phyloP scores from a whole-genome alignment of 2,113 vertebrate genomes.

The Trematomus loennbergii region DNA sequence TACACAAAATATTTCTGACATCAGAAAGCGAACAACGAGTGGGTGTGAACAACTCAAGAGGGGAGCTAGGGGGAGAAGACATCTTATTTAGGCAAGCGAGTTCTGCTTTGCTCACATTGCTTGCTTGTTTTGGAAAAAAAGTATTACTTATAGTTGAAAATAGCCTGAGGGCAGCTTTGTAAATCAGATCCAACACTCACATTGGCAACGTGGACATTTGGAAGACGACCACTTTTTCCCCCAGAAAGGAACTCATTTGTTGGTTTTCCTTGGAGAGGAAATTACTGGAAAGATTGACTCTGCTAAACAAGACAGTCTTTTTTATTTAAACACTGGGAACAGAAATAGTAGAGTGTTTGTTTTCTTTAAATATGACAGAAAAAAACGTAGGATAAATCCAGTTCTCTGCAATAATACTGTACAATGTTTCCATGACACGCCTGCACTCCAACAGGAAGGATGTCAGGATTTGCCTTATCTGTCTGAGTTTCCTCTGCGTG shows the following conservation, averaged over 20 bases:
- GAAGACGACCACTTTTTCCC: slow-evolving; percentile 19
- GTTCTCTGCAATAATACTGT: not conserved
- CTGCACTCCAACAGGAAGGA: slow-evolving; percentile 17
- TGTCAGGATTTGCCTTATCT: slow-evolving; percentile 22
- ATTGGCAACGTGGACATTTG: slow-evolving; percentile 43
- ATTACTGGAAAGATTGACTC: slow-evolving; percentile 46
- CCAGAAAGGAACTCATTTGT: slow-evolving; percentile 28
- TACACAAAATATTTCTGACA: slow-evolving; percentile 50
- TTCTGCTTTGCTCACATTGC: not conserved
- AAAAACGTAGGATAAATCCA: not conserved
- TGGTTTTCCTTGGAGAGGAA: slow-evolving; percentile 42
- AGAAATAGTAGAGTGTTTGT: not conserved
- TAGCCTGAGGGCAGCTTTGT: slow-evolving; percentile 28
- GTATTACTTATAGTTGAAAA: slow-evolving; percentile 38
- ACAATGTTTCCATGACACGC: not conserved
- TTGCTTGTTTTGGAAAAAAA: slow-evolving; percentile 4
- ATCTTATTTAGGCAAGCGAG: slow-evolving; percentile 6
- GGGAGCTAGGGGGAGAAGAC: not conserved
- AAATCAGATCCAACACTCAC: slow-evolving; percentile 39
- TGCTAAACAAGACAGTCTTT: slow-evolving; percentile 9
- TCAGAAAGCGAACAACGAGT: slow-evolving; percentile 32
- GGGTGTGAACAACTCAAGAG: slow-evolving; percentile 34
- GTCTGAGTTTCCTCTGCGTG: slow-evolving; percentile 8
- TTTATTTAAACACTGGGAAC: not conserved
- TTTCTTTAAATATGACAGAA: slow-evolving; percentile 10